Evolutionary conservation across 2,113 vertebrate species (phyloP).

Genomic region (Forbesichthys papilliferus): DNA sequence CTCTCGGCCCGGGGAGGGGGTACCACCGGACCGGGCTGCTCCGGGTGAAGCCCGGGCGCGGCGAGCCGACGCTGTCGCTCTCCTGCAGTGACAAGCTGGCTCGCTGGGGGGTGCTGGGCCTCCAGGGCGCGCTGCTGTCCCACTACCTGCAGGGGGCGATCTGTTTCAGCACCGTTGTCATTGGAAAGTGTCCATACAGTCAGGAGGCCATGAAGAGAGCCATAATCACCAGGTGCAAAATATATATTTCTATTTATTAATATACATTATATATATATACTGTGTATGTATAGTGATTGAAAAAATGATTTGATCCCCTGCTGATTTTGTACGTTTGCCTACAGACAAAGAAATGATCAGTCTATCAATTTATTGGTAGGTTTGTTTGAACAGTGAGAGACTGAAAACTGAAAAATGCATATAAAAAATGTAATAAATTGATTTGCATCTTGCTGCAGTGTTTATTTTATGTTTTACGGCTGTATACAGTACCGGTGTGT

Average conservation of each 20-base stretch:
- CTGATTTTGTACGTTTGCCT: too few species aligned
- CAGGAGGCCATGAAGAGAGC: slow-evolving; percentile 83
- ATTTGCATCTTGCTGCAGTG: too few species aligned
- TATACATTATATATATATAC: too few species aligned
- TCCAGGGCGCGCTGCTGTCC: slow-evolving; percentile 91
- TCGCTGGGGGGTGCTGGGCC: slow-evolving; percentile 84
- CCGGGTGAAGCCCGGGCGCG: slow-evolving; percentile 91
- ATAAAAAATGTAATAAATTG: too few species aligned
- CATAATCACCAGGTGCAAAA: slow-evolving; percentile 76
- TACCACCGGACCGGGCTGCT: slow-evolving; percentile 86
- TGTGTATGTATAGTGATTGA: too few species aligned
- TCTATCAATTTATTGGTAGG: too few species aligned
- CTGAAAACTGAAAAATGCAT: too few species aligned
- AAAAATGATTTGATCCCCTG: too few species aligned
- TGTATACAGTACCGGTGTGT: too few species aligned
- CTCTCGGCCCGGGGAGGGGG: slow-evolving; percentile 66
- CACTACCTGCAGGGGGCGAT: slow-evolving; percentile 88
- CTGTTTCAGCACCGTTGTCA: slow-evolving; percentile 83
- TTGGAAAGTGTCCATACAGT: slow-evolving; percentile 88
- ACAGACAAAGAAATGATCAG: too few species aligned
- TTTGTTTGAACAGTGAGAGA: too few species aligned
- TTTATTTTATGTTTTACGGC: too few species aligned
- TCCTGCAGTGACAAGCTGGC: slow-evolving; percentile 92
- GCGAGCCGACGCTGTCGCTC: slow-evolving; percentile 87
- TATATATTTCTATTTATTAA: background rate